A percentile compares a stretch with the other conserved stretches of the same genome.
phyloP scores from a whole-genome alignment of 1,140 invertebrate species.

The Gonatopus flavifemur region DNA sequence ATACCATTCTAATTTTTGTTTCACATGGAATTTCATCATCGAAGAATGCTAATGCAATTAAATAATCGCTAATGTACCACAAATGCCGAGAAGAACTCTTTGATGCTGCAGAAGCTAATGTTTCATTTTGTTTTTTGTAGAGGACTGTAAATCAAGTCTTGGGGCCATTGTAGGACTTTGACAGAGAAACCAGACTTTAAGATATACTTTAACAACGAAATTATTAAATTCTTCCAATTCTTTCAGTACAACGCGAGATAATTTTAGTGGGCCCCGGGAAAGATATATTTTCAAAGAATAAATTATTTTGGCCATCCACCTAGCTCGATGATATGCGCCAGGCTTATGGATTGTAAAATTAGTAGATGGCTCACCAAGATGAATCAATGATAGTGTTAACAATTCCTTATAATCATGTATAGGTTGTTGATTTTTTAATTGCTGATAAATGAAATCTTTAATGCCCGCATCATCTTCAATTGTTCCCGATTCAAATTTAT shows the following conservation, averaged over 20 bases:
- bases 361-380: background rate
- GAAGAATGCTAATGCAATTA: background rate
- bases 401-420: conserved; percentile 26
- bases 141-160: conserved; percentile 5
- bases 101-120: conserved; percentile 1
- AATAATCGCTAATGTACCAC: conserved; percentile 1
- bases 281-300: conserved; percentile 20
- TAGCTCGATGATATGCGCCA: conserved; percentile 14
- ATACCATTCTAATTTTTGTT: conserved; percentile 14
- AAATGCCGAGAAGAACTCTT: conserved; percentile 5
- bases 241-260: background rate
- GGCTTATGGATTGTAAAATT: conserved; percentile 2
- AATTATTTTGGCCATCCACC: conserved; percentile 17
- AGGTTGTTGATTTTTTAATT: conserved; percentile 15
- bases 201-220: conserved; percentile 10
- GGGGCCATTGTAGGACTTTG: background rate
- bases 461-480: conserved; percentile 3
- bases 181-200: conserved; percentile 14
- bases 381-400: conserved; percentile 16
- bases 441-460: conserved; percentile 1
- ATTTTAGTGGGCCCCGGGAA: conserved; percentile 10
- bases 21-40: conserved; percentile 5
- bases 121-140: conserved; percentile 1
- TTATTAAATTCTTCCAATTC: conserved; percentile 5
- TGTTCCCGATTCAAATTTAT: conserved; percentile 9